phyloP scores from a whole-genome alignment of 2,113 vertebrate species.

The Muntiacus muntjak region DNA sequence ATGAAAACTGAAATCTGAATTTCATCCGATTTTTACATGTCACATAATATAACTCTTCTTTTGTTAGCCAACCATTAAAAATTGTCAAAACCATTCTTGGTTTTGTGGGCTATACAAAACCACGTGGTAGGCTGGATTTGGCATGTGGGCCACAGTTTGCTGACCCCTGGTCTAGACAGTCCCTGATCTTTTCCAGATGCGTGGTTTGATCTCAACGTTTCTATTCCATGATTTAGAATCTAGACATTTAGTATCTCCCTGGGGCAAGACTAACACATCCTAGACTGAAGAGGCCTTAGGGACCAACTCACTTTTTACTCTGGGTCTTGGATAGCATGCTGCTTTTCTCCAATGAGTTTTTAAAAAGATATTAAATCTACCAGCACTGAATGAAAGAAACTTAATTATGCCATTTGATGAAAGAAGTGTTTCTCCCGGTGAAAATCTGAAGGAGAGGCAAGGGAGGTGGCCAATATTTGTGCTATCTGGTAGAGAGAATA shows the following conservation, averaged over 20 bases:
- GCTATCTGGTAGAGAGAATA: neutral
- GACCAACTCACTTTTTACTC: neutral
- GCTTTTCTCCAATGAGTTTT: conserved; percentile 6
- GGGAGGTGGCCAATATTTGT: neutral
- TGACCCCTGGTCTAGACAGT: neutral
- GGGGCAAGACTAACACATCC: neutral
- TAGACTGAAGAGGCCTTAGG: neutral
- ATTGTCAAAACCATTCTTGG: neutral
- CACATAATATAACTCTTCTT: neutral
- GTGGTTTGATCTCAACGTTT: neutral
- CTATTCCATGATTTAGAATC: neutral
- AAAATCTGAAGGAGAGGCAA: neutral
- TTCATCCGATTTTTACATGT: neutral
- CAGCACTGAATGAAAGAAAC: neutral
- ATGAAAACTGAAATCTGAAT: neutral
- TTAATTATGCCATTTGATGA: neutral
- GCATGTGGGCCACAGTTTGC: neutral
- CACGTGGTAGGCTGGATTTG: neutral
- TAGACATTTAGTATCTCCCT: neutral
- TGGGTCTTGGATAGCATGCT: neutral
- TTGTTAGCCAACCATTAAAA: neutral
- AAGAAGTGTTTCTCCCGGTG: neutral
- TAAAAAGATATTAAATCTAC: neutral
- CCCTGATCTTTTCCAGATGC: neutral
- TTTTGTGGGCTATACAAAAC: neutral